Evolutionary conservation across 2,113 vertebrate genomes (phyloP).

Genomic region (Chaetodon auriga): DNA sequence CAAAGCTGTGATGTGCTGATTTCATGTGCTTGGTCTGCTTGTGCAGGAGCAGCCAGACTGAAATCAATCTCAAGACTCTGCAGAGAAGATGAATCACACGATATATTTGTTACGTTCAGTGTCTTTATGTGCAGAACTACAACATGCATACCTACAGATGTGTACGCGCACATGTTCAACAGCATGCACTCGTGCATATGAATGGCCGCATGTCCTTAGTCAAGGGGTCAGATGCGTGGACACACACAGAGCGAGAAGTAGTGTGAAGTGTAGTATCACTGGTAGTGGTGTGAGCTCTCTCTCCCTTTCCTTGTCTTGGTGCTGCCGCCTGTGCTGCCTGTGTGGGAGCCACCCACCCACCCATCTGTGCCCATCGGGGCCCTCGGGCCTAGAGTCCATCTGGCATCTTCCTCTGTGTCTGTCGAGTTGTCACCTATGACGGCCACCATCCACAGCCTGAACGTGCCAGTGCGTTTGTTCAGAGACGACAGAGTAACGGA

Average conservation of each 20-base stretch:
- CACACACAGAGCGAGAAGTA: slow-evolving; percentile 1
- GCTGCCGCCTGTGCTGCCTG: slow-evolving; percentile 51
- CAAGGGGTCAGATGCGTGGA: slow-evolving; percentile 38
- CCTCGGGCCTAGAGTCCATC: slow-evolving; percentile 76
- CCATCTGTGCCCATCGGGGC: slow-evolving; percentile 80
- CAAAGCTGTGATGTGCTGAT: neutral
- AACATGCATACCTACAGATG: neutral
- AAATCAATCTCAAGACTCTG: neutral
- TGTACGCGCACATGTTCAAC: neutral
- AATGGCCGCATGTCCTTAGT: slow-evolving; percentile 26
- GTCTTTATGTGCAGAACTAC: neutral
- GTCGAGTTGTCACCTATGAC: slow-evolving; percentile 78
- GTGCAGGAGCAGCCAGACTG: neutral
- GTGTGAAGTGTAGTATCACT: slow-evolving; percentile 59
- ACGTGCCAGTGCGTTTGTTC: slow-evolving; percentile 21
- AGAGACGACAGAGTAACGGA: neutral
- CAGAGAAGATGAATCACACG: slow-evolving; percentile 24
- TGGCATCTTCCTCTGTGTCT: slow-evolving; percentile 81
- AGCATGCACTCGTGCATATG: slow-evolving; percentile 17
- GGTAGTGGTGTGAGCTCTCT: slow-evolving; percentile 12
- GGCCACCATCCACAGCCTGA: slow-evolving; percentile 23
- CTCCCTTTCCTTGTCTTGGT: slow-evolving; percentile 46
- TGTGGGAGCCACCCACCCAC: slow-evolving; percentile 79
- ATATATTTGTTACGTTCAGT: slow-evolving; percentile 30
- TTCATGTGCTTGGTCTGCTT: neutral